Evolutionary conservation across 2,888 invertebrate genomes (phyloP), one percentile per base, ranked within the genome.

Genomic region (Scaptomyza reducta): DNA sequence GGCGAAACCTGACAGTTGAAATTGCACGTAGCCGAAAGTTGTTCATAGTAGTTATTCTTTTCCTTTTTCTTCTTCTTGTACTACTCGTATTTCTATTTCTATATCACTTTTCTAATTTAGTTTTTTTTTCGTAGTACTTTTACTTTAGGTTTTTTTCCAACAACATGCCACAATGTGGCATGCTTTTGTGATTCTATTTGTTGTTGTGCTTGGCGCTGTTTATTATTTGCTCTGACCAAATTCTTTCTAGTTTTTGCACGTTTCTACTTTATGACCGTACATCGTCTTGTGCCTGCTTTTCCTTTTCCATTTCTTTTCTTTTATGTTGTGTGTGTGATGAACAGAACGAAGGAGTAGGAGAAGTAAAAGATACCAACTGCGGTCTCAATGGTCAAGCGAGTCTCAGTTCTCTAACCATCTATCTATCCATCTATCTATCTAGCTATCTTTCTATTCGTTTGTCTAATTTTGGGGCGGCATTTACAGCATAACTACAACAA

Each of bases 231-330:
- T 69, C 69, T 72, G 70, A 72, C 71, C 79, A 87, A 77, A 87
- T 87, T 83, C 14, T 38, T 88, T 77, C 88, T 79, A 84, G 86
- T 86, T 84, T 78, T 86, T 86, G 86, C 84, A 84, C 84, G 88
- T 84, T 76, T 77, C 83, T 77, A 86, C 88, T 84, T 84, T 84
- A 84, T 84, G 82, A 88, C 87, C 86, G 80, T 49, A 68, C 74
- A 79, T 77, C 74, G 71, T 71, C 61, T 57, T 63, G 45, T 33
- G 18, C 10, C 10, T 10, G 6, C 47, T 3, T 16, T 16, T 11
- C 53, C 67, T 45, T 44, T 61, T n/a, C n/a, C n/a, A n/a, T n/a
- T n/a, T n/a, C n/a, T n/a, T 16, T 16, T 11, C 53, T 69, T 45
- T 44, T 61, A 58, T 64, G 79, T 77, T 85, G 74, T 84, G 71